A percentile compares a stretch with the other conserved stretches of the same genome.
phyloP scores from a whole-genome alignment of 2,113 vertebrate species.

The Sisor rabdophorus region DNA sequence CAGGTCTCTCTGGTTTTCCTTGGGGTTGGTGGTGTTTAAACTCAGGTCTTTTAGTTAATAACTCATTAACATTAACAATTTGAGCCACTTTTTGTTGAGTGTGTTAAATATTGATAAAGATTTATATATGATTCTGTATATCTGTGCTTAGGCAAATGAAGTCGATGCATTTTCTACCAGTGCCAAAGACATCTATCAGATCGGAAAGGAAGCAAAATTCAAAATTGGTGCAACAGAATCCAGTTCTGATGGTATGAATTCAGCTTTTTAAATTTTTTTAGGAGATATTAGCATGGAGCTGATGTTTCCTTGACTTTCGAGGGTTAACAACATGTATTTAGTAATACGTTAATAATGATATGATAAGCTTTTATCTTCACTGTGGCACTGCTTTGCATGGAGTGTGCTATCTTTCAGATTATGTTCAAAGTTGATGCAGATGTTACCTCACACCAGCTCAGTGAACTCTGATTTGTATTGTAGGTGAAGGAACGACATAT shows the following conservation, averaged over 20 bases:
- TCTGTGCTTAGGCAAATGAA: constrained; percentile 66
- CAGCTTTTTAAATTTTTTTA: not conserved
- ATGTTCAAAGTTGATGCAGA: not conserved
- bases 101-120: not conserved
- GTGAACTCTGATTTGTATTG: constrained; percentile 40
- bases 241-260: constrained; percentile 60
- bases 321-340: not conserved
- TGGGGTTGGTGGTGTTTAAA: too few species aligned
- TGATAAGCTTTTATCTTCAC: not conserved
- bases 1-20: too few species aligned
- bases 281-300: not conserved
- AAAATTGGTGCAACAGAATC: constrained; percentile 84
- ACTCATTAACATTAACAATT: not conserved
- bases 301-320: not conserved
- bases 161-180: constrained; percentile 81
- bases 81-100: too few species aligned
- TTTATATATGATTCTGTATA: not conserved
- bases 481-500: constrained; percentile 73
- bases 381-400: not conserved
- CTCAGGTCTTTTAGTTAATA: too few species aligned
- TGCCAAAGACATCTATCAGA: constrained; percentile 72
- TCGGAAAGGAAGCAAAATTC: constrained; percentile 72
- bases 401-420: not conserved
- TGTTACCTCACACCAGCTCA: not conserved
- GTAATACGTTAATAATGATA: not conserved